Evolutionary conservation across 1,140 invertebrate genomes (phyloP), one percentile per base, ranked within the genome.

Genomic region (Drosophila repletoides): DNA sequence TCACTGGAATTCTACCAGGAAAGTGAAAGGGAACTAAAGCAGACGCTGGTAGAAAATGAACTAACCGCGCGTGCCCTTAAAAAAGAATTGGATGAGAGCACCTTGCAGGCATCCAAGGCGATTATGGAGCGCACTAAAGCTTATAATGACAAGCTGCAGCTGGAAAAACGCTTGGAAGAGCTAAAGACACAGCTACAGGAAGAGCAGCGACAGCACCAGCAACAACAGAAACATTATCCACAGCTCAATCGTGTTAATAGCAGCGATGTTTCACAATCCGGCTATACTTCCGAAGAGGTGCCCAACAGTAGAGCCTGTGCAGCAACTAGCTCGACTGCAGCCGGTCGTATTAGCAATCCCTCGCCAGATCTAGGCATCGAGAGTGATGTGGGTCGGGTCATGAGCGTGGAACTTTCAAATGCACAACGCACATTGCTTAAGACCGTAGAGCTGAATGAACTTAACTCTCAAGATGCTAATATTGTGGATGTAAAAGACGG

Each of bases 351-450:
- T 2, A 88, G 86, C 1, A 94, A 93, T 72, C 93, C 93, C 26
- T 95, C 94, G 1, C 94, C 94, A 0, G 94, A 95, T 90, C 90
- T 95, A 40, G 94, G 94, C 2, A 95, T 95, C 41, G 94, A 95
- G 79, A 95, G 94, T 72, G 94, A 95, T 71, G 91, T 91, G 2
- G 92, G 92, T 15, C 88, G 92, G 19, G 91, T 92, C 52, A 92
- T 92, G 0, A 93, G 92, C 68, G 89, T 93, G 24, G 92, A 93
- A 19, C 22, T 89, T 5, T 73, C 86, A 0, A 75, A 60, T 33
- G 51, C 79, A 3, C 88, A 88, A 15, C 75, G 63, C 15, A 43
- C 80, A 0, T 24, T 72, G 43, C 56, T 89, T 0, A 89, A 87
- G 45, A 89, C 86, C n/a, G 75, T 88, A 2, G 87, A 89, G 51